A percentile compares a stretch with the other conserved stretches of the same genome.
Conservation (phyloP, 2,797 vertebrate genomes). For the Parauchenoglanis punctatus region DNA sequence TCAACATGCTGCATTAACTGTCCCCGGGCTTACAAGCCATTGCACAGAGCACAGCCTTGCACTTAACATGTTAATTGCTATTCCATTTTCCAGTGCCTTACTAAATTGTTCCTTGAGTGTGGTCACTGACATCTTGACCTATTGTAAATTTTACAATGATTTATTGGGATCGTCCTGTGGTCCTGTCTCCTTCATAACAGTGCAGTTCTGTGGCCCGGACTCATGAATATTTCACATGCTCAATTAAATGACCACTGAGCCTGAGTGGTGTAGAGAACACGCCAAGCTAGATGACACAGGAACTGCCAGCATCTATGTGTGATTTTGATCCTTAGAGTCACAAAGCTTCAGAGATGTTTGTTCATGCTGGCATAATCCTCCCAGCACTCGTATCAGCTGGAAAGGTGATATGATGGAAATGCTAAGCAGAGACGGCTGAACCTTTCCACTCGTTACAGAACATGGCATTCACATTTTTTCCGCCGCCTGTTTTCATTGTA, state of each 20-base stretch:
- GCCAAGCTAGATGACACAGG: slow-evolving; percentile 26
- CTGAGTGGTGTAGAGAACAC: slow-evolving; percentile 23
- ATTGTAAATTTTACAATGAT: slow-evolving; percentile 59
- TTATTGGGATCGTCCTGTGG: slow-evolving; percentile 55
- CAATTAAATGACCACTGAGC: slow-evolving; percentile 60
- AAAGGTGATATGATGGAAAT: slow-evolving; percentile 56
- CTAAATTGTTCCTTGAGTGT: slow-evolving; percentile 59
- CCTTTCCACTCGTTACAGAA: slow-evolving; percentile 46
- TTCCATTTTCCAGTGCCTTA: slow-evolving; percentile 56
- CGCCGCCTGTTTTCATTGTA: slow-evolving; percentile 47
- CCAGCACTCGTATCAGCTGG: slow-evolving; percentile 30
- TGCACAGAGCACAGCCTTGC: slow-evolving; percentile 39
- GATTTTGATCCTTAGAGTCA: slow-evolving; percentile 27
- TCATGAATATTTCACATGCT: slow-evolving; percentile 63
- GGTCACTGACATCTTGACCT: slow-evolving; percentile 58
- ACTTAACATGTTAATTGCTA: slow-evolving; percentile 60
- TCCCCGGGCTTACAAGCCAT: slow-evolving; percentile 21
- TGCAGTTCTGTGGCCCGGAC: slow-evolving; percentile 32
- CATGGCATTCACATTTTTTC: slow-evolving; percentile 48
- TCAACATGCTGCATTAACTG: slow-evolving; percentile 40
- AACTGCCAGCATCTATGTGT: slow-evolving; percentile 15
- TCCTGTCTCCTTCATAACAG: slow-evolving; percentile 44
- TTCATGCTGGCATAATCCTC: slow-evolving; percentile 38
- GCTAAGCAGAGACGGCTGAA: slow-evolving; percentile 42
- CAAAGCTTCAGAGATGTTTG: slow-evolving; percentile 30